phyloP scores from a whole-genome alignment of 2,888 invertebrate species.

The Eupithecia tripunctaria region DNA sequence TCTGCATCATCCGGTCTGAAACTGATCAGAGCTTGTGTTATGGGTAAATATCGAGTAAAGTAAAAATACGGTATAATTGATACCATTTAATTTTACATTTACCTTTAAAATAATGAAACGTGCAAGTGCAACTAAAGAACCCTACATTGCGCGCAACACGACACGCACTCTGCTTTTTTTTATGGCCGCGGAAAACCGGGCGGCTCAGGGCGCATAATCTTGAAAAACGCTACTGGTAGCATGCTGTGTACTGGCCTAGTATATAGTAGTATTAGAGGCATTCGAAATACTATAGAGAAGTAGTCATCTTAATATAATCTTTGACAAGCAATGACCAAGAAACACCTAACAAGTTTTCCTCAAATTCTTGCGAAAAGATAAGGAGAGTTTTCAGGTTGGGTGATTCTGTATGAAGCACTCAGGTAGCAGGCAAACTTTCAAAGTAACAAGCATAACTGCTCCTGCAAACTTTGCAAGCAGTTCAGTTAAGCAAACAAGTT shows the following conservation, averaged over 20 bases:
- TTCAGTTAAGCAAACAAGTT: slow-evolving; percentile 33
- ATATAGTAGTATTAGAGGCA: background rate
- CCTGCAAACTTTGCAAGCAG: slow-evolving; percentile 4
- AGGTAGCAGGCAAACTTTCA: slow-evolving; percentile 1
- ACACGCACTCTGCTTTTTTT: no score
- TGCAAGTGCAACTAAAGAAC: no score
- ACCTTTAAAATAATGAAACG: no score
- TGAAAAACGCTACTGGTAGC: no score
- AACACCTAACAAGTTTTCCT: background rate
- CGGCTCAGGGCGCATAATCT: no score
- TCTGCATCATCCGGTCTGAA: background rate
- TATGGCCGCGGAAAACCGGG: no score
- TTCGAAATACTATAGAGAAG: background rate
- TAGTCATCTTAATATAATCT: background rate
- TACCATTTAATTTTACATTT: no score
- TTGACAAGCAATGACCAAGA: background rate
- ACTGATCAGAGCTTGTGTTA: background rate
- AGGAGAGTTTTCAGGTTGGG: slow-evolving; percentile 1
- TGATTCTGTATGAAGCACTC: slow-evolving; percentile 2
- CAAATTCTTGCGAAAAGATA: background rate
- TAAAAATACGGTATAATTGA: no score
- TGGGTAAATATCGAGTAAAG: no score
- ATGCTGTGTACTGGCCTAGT: background rate
- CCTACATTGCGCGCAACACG: no score
- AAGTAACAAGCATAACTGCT: slow-evolving; percentile 10